Percentiles rank a stretch among this genome's conserved stretches.
These are phyloP conservation scores for Natator depressus DNA, from an alignment of 2,113 vertebrate genomes.

Conservation along the genomic window DNA sequence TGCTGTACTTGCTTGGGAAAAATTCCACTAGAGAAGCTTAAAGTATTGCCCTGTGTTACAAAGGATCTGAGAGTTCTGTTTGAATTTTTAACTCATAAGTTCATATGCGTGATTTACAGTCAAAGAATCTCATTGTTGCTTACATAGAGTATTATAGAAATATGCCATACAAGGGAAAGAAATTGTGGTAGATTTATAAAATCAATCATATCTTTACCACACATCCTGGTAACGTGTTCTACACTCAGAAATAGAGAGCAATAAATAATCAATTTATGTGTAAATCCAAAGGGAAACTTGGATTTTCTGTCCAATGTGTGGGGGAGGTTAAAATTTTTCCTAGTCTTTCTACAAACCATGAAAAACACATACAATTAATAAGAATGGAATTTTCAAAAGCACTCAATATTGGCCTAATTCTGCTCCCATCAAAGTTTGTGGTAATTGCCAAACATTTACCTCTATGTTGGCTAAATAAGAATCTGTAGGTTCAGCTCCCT, in stretches of 20 bases:
- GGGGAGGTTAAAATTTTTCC: rapidly evolving
- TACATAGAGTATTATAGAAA: background rate
- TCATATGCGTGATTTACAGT: background rate
- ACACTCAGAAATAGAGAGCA: background rate
- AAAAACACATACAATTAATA: rapidly evolving
- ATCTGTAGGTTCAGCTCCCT: rapidly evolving
- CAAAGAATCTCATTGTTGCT: background rate
- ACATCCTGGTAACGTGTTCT: background rate
- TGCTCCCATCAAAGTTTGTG: rapidly evolving
- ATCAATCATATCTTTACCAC: background rate
- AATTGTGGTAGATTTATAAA: background rate
- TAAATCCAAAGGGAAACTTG: background rate
- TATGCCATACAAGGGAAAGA: background rate
- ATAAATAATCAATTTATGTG: constrained; percentile 5
- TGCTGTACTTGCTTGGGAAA: background rate
- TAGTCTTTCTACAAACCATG: background rate
- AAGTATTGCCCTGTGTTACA: background rate
- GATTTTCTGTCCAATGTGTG: background rate
- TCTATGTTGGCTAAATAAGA: background rate
- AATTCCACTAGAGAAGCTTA: background rate
- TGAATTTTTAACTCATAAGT: background rate
- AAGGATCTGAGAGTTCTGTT: background rate
- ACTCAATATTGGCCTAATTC: background rate
- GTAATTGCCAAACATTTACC: background rate
- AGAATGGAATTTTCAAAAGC: background rate